phyloP scores from a whole-genome alignment of 2,888 invertebrate genomes.

The Frankliniella intonsa region DNA sequence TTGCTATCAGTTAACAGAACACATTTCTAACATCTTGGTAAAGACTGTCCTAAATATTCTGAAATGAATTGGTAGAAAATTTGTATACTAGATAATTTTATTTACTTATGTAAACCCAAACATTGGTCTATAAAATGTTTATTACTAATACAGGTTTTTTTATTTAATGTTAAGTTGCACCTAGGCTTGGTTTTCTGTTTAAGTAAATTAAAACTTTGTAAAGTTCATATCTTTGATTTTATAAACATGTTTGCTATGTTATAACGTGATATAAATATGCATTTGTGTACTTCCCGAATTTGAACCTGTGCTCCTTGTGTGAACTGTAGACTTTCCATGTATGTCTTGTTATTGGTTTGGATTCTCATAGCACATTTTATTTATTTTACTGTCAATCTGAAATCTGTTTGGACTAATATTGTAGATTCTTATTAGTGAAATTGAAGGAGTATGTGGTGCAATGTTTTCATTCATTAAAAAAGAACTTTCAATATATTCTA shows the following conservation, averaged over 20 bases:
- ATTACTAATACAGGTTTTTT: constrained; percentile 21
- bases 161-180: constrained; percentile 21
- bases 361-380: neutral
- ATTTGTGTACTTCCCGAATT: neutral
- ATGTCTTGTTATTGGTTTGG: neutral
- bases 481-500: no score
- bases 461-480: constrained; percentile 22
- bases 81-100: constrained; percentile 25
- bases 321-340: neutral
- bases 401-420: neutral
- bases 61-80: neutral
- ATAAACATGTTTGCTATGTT: constrained; percentile 2
- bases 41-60: neutral
- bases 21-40: neutral
- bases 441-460: constrained; percentile 18
- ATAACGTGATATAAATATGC: constrained; percentile 14
- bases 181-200: constrained; percentile 20
- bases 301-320: neutral
- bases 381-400: neutral
- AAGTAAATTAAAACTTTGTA: constrained; percentile 17
- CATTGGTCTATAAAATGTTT: neutral
- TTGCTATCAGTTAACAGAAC: no score
- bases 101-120: constrained; percentile 9
- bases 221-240: neutral
- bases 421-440: neutral